Base-by-base conservation (phyloP, 2,797 vertebrate species). In the Peromyscus eremicus region DNA sequence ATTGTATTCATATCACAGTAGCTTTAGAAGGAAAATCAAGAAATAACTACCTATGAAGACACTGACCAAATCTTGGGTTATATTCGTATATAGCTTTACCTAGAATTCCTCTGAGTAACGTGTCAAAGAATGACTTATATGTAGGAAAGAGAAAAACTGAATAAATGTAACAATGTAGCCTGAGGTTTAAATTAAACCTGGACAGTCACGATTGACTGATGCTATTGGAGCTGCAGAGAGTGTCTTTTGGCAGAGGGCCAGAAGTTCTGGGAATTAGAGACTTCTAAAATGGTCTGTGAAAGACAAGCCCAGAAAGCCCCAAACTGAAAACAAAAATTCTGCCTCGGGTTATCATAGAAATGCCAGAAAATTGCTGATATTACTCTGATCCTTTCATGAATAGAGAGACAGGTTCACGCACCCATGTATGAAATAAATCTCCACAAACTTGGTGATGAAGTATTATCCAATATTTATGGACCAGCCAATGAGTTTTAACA, bases 121-220 rank as follows among this genome's bases (percentile, higher is more conserved):
- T 77, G 71, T 32, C 83, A 96, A 95, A 93, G 6, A 89, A 92
- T 85, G 91, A 89, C 82, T 91, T 96, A 80, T 29, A n/a, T 89
- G 34, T 0, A 6, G 1, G 79, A 92, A 93, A 46, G 43, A 88
- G 21, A 86, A 94, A 73, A 66, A 88, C 89, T 89, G 37, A 81
- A 90, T 80, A 94, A 82, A 82, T 57, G 40, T 37, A 80, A 3
- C 80, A 83, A 4, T 40, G 23, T 34, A 90, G 76, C 55, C 88
- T 71, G 52, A 80, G 62, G 43, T 46, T 97, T 96, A 96, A 97
- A 97, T 97, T 97, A 96, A 97, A 92, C 73, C 75, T 79, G 16
- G 37, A 71, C n/a, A 88, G 0, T 1, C 66, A 96, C 96, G 86
- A 97, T 66, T 97, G 84, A 92, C 40, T 2, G 64, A 95, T 79